Evolutionary conservation across 2,113 vertebrate genomes (phyloP).

Genomic region (Monopterus albus): DNA sequence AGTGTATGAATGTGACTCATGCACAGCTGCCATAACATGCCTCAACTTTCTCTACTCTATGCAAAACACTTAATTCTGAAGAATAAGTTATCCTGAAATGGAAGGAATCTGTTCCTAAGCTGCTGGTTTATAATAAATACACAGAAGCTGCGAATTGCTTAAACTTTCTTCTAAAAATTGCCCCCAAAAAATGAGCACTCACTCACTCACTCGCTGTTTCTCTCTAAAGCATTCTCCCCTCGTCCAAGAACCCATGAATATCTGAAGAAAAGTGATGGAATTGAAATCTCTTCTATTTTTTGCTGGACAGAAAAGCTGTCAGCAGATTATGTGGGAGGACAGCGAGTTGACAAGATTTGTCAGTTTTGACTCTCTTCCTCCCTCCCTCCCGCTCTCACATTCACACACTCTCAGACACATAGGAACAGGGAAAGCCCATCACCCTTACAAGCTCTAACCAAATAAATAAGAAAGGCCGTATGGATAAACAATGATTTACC

Average conservation of each 20-base stretch:
- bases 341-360: slow-evolving; percentile 69
- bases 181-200: neutral
- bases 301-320: slow-evolving; percentile 66
- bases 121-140: slow-evolving; percentile 17
- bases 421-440: slow-evolving; percentile 15
- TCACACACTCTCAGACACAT: neutral
- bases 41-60: slow-evolving; percentile 4
- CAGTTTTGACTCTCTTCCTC: slow-evolving; percentile 56
- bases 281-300: slow-evolving; percentile 27
- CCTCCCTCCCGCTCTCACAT: slow-evolving; percentile 4
- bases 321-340: slow-evolving; percentile 72
- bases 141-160: neutral
- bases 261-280: slow-evolving; percentile 30
- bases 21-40: slow-evolving; percentile 1
- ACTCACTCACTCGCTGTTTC: slow-evolving; percentile 42
- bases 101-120: slow-evolving; percentile 4
- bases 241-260: slow-evolving; percentile 27
- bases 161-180: neutral
- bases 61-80: neutral
- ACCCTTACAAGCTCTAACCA: slow-evolving; percentile 25
- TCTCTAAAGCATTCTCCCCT: slow-evolving; percentile 13
- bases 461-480: slow-evolving; percentile 35
- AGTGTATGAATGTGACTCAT: slow-evolving; percentile 10
- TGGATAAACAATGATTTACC: slow-evolving; percentile 41
- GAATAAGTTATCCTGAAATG: slow-evolving; percentile 11